phyloP scores from a whole-genome alignment of 2,888 invertebrate genomes.

The Oligia latruncula region DNA sequence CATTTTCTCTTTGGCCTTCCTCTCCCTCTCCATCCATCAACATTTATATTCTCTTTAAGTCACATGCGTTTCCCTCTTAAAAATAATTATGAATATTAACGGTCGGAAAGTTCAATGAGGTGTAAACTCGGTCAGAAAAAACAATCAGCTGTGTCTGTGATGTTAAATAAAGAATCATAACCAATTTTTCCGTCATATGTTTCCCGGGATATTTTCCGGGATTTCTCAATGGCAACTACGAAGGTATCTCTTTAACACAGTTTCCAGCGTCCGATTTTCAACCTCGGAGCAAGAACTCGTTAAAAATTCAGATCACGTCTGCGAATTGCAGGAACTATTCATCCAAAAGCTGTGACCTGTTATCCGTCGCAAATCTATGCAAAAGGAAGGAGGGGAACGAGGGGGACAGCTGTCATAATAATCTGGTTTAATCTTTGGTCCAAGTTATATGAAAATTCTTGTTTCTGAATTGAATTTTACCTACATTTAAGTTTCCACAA shows the following conservation, averaged over 20 bases:
- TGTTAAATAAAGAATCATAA: background rate
- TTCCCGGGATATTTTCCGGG: background rate
- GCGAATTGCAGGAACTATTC: slow-evolving; percentile 54
- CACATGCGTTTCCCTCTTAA: background rate
- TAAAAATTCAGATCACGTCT: slow-evolving; percentile 52
- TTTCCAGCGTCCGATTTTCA: slow-evolving; percentile 45
- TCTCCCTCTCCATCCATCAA: background rate
- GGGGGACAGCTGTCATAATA: slow-evolving; percentile 33
- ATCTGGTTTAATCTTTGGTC: slow-evolving; percentile 33
- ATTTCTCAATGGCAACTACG: background rate
- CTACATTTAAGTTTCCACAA: background rate
- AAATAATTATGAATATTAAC: background rate
- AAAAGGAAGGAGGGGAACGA: slow-evolving; percentile 35
- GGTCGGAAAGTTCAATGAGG: background rate
- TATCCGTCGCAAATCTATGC: slow-evolving; percentile 52
- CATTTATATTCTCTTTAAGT: background rate
- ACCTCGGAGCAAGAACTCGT: slow-evolving; percentile 28
- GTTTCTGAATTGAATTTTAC: background rate
- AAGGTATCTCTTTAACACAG: slow-evolving; percentile 35
- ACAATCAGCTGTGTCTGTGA: background rate
- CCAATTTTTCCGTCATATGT: background rate
- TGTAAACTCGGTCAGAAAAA: background rate
- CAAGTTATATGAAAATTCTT: background rate
- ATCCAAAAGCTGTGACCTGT: slow-evolving; percentile 54
- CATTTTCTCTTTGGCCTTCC: background rate